These are phyloP conservation scores for Drosophila insularis DNA, from an alignment of 1,140 invertebrate species.

Conservation along the genomic window DNA sequence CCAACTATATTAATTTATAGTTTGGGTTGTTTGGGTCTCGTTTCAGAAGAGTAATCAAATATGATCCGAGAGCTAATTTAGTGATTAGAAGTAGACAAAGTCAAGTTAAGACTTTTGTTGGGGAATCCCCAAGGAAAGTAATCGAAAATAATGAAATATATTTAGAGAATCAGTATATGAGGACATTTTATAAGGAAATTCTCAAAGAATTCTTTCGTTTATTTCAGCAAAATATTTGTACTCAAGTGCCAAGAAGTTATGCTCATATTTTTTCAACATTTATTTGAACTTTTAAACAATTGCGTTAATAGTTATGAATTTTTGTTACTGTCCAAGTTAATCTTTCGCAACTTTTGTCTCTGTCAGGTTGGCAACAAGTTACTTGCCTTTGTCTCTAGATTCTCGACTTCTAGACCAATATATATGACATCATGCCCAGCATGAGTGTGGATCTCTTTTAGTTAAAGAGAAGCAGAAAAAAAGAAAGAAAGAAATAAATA, in stretches of 20 bases:
- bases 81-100: neutral
- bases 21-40: no score
- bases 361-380: slow-evolving; percentile 26
- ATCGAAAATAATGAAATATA: no score
- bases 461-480: slow-evolving; percentile 27
- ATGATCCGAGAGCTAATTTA: neutral
- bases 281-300: neutral
- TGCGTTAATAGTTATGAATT: neutral
- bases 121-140: neutral
- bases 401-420: slow-evolving; percentile 10
- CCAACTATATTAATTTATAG: slow-evolving; percentile 18
- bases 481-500: slow-evolving; percentile 19
- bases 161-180: no score
- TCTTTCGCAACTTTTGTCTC: neutral
- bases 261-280: no score
- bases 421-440: slow-evolving; percentile 49
- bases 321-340: neutral
- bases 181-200: no score
- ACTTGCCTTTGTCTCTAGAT: slow-evolving; percentile 26
- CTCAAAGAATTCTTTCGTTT: no score
- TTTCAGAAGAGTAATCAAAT: slow-evolving; percentile 6
- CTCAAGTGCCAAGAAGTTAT: no score
- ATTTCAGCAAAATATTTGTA: no score
- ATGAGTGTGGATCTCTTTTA: slow-evolving; percentile 30
- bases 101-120: neutral